Evolutionary conservation across 2,113 vertebrate genomes (phyloP).

Genomic region (Helogale parvula): DNA sequence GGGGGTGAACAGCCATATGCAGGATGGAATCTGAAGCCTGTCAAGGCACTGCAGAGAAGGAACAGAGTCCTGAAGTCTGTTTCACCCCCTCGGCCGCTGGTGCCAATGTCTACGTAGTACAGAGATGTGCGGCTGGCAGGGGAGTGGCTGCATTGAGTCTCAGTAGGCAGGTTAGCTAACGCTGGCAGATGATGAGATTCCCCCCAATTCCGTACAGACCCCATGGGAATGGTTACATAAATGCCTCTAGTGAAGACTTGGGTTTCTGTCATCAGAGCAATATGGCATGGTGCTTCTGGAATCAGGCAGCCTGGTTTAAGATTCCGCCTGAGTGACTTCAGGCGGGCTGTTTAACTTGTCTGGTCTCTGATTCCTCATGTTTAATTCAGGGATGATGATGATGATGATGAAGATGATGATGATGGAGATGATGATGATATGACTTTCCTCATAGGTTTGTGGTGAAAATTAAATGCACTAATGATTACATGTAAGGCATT

Average conservation of each 20-base stretch:
- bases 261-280: not conserved
- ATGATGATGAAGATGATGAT: not conserved
- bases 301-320: not conserved
- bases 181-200: not conserved
- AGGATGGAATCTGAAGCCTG: not conserved
- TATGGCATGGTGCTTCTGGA: not conserved
- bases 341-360: not conserved
- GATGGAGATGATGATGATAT: not conserved
- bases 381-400: not conserved
- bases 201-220: not conserved
- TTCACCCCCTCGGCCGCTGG: not conserved
- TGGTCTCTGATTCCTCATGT: not conserved
- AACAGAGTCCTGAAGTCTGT: not conserved
- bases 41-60: not conserved
- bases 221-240: not conserved
- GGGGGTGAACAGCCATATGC: not conserved
- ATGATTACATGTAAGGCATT: not conserved
- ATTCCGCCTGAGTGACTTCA: not conserved
- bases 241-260: not conserved
- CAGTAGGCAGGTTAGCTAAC: not conserved
- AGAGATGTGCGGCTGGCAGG: not conserved
- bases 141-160: not conserved
- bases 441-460: not conserved
- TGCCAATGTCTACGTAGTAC: not conserved
- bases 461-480: not conserved